Percentiles rank a stretch among this genome's conserved stretches.
phyloP scores from a whole-genome alignment of 2,888 invertebrate species.

The Oscheius sp. region DNA sequence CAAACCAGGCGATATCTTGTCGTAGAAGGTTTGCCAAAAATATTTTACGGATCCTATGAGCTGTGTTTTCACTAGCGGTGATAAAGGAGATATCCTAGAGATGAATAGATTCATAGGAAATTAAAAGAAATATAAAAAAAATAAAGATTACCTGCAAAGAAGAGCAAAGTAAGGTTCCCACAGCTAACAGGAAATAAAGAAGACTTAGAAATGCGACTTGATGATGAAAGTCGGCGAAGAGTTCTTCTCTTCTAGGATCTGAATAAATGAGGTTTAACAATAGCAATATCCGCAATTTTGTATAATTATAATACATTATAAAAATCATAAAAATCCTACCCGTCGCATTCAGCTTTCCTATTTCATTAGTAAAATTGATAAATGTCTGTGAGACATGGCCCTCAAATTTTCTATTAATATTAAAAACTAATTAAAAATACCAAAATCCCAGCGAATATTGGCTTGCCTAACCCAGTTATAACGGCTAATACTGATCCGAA shows the following conservation, averaged over 20 bases:
- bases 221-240: conserved; percentile 2
- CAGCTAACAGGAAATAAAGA: conserved; percentile 51
- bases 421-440: background rate
- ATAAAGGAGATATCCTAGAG: conserved; percentile 71
- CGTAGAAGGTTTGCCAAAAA: conserved; percentile 70
- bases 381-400: conserved; percentile 5
- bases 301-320: conserved; percentile 31
- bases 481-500: conserved; percentile 26
- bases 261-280: background rate
- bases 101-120: background rate
- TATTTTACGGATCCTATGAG: conserved; percentile 71
- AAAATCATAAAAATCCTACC: conserved; percentile 5
- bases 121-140: too few relatives aligned
- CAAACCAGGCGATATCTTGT: conserved; percentile 73
- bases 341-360: background rate
- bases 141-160: background rate
- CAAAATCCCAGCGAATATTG: conserved; percentile 18
- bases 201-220: conserved; percentile 32
- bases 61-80: conserved; percentile 72
- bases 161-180: conserved; percentile 42
- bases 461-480: conserved; percentile 17
- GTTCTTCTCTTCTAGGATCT: conserved; percentile 5
- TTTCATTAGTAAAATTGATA: conserved; percentile 13
- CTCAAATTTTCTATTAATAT: background rate
- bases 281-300: conserved; percentile 34